Evolutionary conservation across 2,888 invertebrate species (phyloP).

Genomic region (Philopedon plagiatum): DNA sequence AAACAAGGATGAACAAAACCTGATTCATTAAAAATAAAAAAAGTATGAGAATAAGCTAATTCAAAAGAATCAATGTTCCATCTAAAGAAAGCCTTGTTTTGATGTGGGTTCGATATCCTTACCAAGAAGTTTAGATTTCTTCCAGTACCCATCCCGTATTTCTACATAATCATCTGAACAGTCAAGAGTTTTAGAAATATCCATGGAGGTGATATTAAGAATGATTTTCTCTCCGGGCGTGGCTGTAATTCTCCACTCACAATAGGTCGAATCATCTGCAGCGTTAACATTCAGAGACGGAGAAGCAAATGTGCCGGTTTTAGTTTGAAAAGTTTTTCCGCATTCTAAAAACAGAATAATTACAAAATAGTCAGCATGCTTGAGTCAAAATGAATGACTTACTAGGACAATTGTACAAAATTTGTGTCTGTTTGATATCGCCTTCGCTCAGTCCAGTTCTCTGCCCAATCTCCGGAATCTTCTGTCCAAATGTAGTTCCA

Average conservation of each 20-base stretch:
- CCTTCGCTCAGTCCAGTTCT: conserved; percentile 90
- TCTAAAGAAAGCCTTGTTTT: background rate
- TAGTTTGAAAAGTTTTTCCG: conserved; percentile 89
- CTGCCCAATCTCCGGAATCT: conserved; percentile 94
- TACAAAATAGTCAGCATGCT: no score
- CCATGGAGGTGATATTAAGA: conserved; percentile 89
- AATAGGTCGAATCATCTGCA: conserved; percentile 79
- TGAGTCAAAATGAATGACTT: conserved; percentile 67
- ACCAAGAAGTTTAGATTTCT: conserved; percentile 88
- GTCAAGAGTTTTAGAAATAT: conserved; percentile 87
- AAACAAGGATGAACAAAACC: no score
- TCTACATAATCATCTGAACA: conserved; percentile 93
- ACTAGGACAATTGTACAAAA: conserved; percentile 95
- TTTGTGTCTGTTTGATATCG: conserved; percentile 95
- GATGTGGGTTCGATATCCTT: background rate
- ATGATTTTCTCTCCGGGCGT: conserved; percentile 96
- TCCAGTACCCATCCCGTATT: conserved; percentile 95
- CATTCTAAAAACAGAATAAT: conserved; percentile 76
- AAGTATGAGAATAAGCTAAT: no score
- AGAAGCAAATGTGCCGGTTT: conserved; percentile 83
- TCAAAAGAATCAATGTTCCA: no score
- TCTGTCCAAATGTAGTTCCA: conserved; percentile 79
- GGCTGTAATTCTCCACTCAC: conserved; percentile 97
- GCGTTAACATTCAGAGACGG: conserved; percentile 70
- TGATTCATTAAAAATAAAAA: no score